Base-by-base conservation (phyloP, 2,113 vertebrate genomes). In the Fulica atra region DNA sequence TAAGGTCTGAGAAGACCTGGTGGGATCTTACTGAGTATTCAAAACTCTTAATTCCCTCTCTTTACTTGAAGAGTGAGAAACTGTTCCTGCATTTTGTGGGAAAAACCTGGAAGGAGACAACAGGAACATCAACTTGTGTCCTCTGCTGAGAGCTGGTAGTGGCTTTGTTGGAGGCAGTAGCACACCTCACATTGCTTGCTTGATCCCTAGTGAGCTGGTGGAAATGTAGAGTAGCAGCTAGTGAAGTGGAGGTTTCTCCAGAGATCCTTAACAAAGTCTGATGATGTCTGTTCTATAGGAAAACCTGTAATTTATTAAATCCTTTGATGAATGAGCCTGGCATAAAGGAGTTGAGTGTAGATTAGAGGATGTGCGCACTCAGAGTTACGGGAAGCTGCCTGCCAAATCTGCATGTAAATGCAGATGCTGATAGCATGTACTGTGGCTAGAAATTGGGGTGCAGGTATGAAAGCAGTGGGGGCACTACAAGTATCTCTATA, bases 361-460 rank as follows among this genome's bases (percentile, higher is more conserved):
- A 46, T 76, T 53, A 60, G 42, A 54, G 7, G 68, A 4, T 29
- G 6, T 51, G 0, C 4, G 1, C 66, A 14, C 66, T 66, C 56
- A 61, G 59, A 38, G 57, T 38, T 51, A n/a, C 4, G 31, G 46
- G 44, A 73, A 94, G 29, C 19, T 36, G 19, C 59, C 51, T 88
- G 50, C 21, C 28, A 28, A 21, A 40, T 25, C 11, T 74, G 19
- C 70, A 36, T 48, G 16, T 51, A 40, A 69, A 70, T 24, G 8
- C 76, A 33, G 50, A 23, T 65, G 44, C 7, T 60, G 60, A 3
- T 42, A 40, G 6, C 59, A 29, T 11, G 13, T 44, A 24, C 25
- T 28, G 10, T 16, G 15, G 19, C 26, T 68, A 7, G 63, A 33
- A 64, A 17, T 9, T 16, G 33, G 0, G 0, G 12, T 46, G n/a